A percentile compares a stretch with the other conserved stretches of the same genome.
These are phyloP conservation scores for Zapus hudsonius DNA, from an alignment of 2,113 vertebrate species.

Conservation along the genomic window DNA sequence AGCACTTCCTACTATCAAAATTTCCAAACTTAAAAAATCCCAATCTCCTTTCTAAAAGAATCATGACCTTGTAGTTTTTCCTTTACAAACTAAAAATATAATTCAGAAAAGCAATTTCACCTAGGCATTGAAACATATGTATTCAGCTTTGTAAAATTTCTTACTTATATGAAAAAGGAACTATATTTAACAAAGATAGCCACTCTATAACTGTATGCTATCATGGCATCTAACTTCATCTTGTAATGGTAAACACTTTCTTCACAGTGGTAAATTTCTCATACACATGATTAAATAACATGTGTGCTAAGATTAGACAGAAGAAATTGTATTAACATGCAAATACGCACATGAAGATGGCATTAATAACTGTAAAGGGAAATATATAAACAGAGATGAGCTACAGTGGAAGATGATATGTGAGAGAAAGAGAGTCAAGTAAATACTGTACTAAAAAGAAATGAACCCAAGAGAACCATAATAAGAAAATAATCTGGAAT, in stretches of 20 bases:
- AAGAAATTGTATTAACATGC: neutral
- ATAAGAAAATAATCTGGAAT: constrained; percentile 29
- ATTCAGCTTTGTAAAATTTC: neutral
- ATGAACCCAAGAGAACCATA: constrained; percentile 28
- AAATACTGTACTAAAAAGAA: constrained; percentile 18
- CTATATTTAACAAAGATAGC: constrained; percentile 36
- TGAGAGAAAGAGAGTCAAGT: constrained; percentile 42
- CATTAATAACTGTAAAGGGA: neutral
- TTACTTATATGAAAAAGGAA: constrained; percentile 43
- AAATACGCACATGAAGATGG: neutral
- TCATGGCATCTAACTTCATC: constrained; percentile 16
- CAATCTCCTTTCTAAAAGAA: constrained; percentile 28
- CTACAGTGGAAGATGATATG: neutral
- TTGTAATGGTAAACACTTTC: constrained; percentile 17
- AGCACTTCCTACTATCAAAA: neutral
- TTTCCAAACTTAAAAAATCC: neutral
- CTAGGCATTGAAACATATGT: neutral
- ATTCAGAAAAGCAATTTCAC: neutral
- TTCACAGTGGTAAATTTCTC: constrained; percentile 25
- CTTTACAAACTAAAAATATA: constrained; percentile 48
- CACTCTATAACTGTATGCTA: neutral
- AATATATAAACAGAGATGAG: constrained; percentile 27
- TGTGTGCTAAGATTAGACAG: neutral
- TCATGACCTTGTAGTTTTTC: constrained; percentile 52
- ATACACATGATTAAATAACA: neutral